Base-by-base conservation (phyloP, 23 tunicate genomes). In the Diplosoma virens region DNA sequence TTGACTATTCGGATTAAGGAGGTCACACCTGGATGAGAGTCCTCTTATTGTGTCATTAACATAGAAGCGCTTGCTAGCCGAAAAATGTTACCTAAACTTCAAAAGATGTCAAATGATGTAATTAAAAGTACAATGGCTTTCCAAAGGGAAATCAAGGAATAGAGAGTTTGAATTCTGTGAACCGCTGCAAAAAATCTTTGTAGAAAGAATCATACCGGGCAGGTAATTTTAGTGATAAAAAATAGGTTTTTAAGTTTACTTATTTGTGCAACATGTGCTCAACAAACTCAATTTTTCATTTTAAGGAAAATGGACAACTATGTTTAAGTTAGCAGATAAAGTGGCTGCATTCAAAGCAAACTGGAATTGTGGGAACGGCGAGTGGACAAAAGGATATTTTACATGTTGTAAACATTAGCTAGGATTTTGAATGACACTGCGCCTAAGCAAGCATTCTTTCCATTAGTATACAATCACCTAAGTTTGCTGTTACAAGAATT, bases 11-110 rank as follows among this genome's bases (percentile, higher is more conserved):
- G n/a, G n/a, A n/a, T n/a, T n/a, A n/a, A n/a, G n/a, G n/a, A n/a
- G n/a, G n/a, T n/a, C n/a, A n/a, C n/a, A 56, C 58, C 83, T 29
- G 36, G 75, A 11, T 45, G 55, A 41, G 55, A 80, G 30, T 66
- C 75, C 81, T 37, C 54, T 63, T 36, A 29, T 63, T 27, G 70
- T 29, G 70, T 63, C 70, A 63, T 63, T 63, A 34, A 25, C 35
- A 63, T 34, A 36, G 9, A 63, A 63, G n/a, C 45, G 71, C 86
- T 86, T 35, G 86, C 86, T n/a, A 61, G 80, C 25, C 67, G 46
- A 85, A 52, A n/a, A 71, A 31, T 30, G 29, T 63, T 36, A 25
- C 35, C 70, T 6, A 36, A 63, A 11, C 70, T 63, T 63, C 70
- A 63, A 26, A 25, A 11, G 27, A 36, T 63, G 59, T 53, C 73